Base-by-base conservation (phyloP, 2,113 vertebrate genomes). In the Callionymus lyra region DNA sequence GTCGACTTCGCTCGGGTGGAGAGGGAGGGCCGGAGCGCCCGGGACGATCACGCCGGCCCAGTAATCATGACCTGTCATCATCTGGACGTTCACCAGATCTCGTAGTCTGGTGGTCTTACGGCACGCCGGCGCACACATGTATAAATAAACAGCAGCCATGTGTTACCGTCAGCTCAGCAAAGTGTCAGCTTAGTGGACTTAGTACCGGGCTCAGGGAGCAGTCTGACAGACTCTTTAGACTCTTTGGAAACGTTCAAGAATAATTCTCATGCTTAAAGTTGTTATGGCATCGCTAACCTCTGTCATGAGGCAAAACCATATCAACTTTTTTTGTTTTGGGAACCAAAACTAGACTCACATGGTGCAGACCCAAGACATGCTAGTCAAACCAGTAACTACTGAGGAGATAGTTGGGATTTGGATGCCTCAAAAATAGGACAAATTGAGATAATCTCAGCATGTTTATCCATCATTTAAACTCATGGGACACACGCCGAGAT, bases 1-100 rank as follows among this genome's bases (percentile, higher is more conserved):
- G 67, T 80, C 72, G 72, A 70, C 70, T 66, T 74, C 68, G 72
- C 65, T 46, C 61, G 50, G 49, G 65, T 59, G 58, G 47, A 54
- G 59, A 70, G 68, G 47, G 65, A 63, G 65, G 51, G 56, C 62
- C 31, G 56, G 31, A 54, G 52, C 52, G 41, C 39, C n/a, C 37
- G 63, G 71, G 67, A 72, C 72, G 63, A 68, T 76, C 74, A 76
- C 63, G 53, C 67, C 51, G 13, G 47, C 46, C 52, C 63, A 68
- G 63, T 60, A 74, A 70, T 76, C 72, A 70, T 60, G 69, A 66
- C 73, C 47, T 58, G 62, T 48, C n/a, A 52, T 63, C 62, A 41
- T 60, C 47, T 41, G 55, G 53, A 27, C 50, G 38, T 53, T 63
- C 63, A 68, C 56, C 38, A 63, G 50, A 61, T 63, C 59, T 66